phyloP scores from a whole-genome alignment of 2,797 vertebrate species.

The Microchirus variegatus region DNA sequence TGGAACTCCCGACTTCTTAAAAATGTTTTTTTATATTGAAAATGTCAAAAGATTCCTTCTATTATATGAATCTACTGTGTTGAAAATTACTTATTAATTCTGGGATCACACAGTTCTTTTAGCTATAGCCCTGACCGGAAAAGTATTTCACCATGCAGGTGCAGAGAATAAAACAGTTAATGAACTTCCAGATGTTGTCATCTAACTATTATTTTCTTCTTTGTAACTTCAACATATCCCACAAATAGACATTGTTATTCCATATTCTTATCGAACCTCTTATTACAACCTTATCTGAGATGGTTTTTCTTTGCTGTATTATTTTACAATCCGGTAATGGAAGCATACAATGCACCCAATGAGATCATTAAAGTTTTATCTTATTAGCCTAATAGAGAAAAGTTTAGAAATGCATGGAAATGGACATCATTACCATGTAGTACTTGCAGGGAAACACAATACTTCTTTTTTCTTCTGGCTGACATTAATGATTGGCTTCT shows the following conservation, averaged over 20 bases:
- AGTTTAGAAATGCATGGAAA: conserved; percentile 44
- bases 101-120: too few relatives aligned
- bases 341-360: conserved; percentile 32
- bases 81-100: too few relatives aligned
- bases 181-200: background rate
- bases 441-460: conserved; percentile 59
- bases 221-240: background rate
- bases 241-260: background rate
- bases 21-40: too few relatives aligned
- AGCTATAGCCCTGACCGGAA: too few relatives aligned
- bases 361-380: conserved; percentile 59
- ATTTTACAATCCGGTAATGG: conserved; percentile 28
- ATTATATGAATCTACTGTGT: too few relatives aligned
- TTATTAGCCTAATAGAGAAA: conserved; percentile 53
- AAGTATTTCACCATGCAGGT: too few relatives aligned
- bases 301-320: conserved; percentile 8
- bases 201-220: background rate
- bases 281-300: conserved; percentile 16
- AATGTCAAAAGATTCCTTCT: too few relatives aligned
- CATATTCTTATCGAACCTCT: conserved; percentile 5
- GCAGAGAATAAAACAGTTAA: too few relatives aligned
- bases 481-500: conserved; percentile 68
- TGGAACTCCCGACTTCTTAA: background rate
- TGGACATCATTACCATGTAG: conserved; percentile 60
- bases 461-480: conserved; percentile 46